Evolutionary conservation across 2,113 vertebrate genomes (phyloP).

Genomic region (Chaetura pelagica): DNA sequence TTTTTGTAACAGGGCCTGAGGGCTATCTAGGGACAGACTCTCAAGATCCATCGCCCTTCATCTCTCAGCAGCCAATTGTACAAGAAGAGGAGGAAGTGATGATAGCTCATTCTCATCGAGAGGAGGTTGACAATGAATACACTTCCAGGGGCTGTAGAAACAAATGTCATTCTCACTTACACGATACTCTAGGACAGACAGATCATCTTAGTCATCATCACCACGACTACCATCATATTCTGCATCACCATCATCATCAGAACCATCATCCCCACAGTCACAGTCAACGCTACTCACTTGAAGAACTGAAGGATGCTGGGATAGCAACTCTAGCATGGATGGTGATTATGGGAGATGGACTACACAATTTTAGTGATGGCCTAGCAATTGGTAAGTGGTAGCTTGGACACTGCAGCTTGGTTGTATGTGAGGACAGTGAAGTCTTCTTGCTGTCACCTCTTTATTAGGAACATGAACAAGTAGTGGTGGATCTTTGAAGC

Average conservation of each 20-base stretch:
- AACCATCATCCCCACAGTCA: constrained; percentile 98
- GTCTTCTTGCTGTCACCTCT: not conserved
- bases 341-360: constrained; percentile 98
- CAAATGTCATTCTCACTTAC: constrained; percentile 98
- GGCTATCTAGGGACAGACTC: constrained; percentile 73
- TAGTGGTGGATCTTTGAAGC: not conserved
- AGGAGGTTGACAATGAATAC: constrained; percentile 82
- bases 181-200: constrained; percentile 92
- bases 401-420: not conserved
- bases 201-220: constrained; percentile 94
- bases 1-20: constrained; percentile 75
- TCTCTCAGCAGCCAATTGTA: constrained; percentile 75
- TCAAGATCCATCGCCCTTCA: constrained; percentile 77
- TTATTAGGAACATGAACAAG: not conserved
- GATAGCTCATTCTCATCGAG: constrained; percentile 83
- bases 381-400: constrained; percentile 87
- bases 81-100: constrained; percentile 95
- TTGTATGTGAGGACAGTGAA: not conserved
- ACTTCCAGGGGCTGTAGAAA: constrained; percentile 92
- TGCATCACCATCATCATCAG: constrained; percentile 97
- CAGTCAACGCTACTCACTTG: constrained; percentile 90
- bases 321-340: constrained; percentile 96
- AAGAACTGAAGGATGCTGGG: constrained; percentile 92
- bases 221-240: constrained; percentile 98
- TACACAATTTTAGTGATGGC: constrained; percentile 97